A percentile compares a stretch with the other conserved stretches of the same genome.
phyloP scores from a whole-genome alignment of 2,888 invertebrate species.

The Xanthorhoe spadicearia region DNA sequence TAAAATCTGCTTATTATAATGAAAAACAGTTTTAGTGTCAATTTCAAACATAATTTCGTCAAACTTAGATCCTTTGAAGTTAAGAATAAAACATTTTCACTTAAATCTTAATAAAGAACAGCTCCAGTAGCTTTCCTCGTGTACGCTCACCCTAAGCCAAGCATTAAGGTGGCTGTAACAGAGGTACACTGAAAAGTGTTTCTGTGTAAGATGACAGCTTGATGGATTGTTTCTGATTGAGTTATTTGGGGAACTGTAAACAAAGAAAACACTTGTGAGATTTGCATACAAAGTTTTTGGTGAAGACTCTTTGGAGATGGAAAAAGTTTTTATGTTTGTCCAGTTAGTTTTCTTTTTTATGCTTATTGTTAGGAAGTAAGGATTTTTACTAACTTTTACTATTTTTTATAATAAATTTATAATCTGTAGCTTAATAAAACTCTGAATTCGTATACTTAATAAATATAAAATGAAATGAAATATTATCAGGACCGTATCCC shows the following conservation, averaged over 20 bases:
- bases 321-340: slow-evolving; percentile 13
- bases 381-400: no score
- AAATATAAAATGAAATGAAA: no score
- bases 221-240: slow-evolving; percentile 65
- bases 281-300: slow-evolving; percentile 46
- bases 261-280: slow-evolving; percentile 51
- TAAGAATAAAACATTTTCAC: no score
- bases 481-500: no score
- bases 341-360: slow-evolving; percentile 4
- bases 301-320: not conserved
- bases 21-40: no score
- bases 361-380: no score
- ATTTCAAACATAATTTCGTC: not conserved
- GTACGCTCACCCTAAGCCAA: slow-evolving; percentile 17
- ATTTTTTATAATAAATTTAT: no score
- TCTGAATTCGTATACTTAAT: not conserved
- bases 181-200: slow-evolving; percentile 54
- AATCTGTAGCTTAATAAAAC: no score
- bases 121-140: slow-evolving; percentile 47
- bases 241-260: slow-evolving; percentile 53
- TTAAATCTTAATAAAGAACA: not conserved
- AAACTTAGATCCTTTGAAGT: no score
- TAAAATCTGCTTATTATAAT: no score
- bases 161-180: slow-evolving; percentile 46
- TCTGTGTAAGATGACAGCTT: slow-evolving; percentile 59